A percentile compares a stretch with the other conserved stretches of the same genome.
Conservation (phyloP, 2,797 vertebrate genomes). For the Peromyscus melanophrys region DNA sequence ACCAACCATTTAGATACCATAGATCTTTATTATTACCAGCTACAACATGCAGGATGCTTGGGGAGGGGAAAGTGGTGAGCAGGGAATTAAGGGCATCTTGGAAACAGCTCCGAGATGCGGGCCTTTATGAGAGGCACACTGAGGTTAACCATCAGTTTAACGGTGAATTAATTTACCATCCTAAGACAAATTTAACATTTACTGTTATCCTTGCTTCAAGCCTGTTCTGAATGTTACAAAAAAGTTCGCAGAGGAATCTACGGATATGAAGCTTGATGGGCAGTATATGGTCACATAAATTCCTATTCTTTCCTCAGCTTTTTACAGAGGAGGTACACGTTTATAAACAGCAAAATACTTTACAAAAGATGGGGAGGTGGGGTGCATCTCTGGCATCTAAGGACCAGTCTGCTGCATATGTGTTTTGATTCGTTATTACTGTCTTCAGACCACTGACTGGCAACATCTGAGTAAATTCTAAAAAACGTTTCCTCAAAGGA, state of each 20-base stretch:
- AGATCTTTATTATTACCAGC: constrained; percentile 30
- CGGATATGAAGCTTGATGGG: constrained; percentile 4
- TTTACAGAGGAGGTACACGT: constrained; percentile 35
- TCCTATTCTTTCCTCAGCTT: constrained; percentile 30
- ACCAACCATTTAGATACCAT: constrained; percentile 38
- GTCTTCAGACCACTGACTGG: constrained; percentile 42
- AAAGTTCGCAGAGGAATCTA: constrained; percentile 71
- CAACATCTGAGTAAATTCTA: constrained; percentile 55
- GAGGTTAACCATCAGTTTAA: constrained; percentile 39
- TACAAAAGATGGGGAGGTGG: neutral
- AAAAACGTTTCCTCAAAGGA: constrained; percentile 18
- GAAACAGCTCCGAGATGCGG: constrained; percentile 39
- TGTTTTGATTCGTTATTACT: constrained; percentile 29
- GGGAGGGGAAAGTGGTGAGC: neutral
- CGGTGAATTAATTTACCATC: constrained; percentile 48
- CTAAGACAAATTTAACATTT: constrained; percentile 40
- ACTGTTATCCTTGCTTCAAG: neutral
- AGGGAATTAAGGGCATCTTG: constrained; percentile 15
- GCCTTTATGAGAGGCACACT: neutral
- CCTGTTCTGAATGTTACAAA: constrained; percentile 45
- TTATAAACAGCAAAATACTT: constrained; percentile 59
- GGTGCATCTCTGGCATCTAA: neutral
- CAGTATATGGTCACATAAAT: constrained; percentile 7
- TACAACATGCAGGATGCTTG: constrained; percentile 18
- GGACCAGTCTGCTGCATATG: constrained; percentile 43